Evolutionary conservation across 2,797 vertebrate species (phyloP).

Genomic region (Trichosurus vulpecula): DNA sequence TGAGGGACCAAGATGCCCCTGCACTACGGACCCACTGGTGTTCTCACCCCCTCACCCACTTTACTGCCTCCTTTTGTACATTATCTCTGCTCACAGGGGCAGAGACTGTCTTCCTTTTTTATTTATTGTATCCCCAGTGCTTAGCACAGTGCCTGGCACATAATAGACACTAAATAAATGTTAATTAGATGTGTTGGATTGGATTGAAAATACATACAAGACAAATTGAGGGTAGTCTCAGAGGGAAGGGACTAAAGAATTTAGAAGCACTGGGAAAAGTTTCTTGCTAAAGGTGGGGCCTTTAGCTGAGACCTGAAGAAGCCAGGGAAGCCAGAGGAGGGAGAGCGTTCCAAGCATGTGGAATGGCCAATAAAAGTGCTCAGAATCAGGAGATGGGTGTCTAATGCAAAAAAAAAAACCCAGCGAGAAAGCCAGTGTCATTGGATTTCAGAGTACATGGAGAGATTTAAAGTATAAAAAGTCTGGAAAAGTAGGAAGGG

Average conservation of each 20-base stretch:
- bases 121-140: not conserved
- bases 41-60: not conserved
- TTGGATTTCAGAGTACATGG: not conserved
- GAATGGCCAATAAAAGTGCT: not conserved
- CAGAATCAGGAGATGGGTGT: not conserved
- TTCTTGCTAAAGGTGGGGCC: not conserved
- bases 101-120: not conserved
- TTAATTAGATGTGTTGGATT: not conserved
- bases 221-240: not conserved
- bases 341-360: not conserved
- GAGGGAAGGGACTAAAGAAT: not conserved
- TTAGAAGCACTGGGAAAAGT: not conserved
- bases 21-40: fast-evolving
- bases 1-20: not conserved
- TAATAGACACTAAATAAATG: not conserved
- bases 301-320: not conserved
- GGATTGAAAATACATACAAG: not conserved
- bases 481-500: not conserved
- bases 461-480: not conserved
- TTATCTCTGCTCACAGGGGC: not conserved
- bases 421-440: not conserved
- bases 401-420: not conserved
- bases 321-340: not conserved
- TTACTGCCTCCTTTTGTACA: not conserved
- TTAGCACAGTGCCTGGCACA: not conserved